Percentiles rank a stretch among this genome's conserved stretches.
phyloP scores from a whole-genome alignment of 2,113 vertebrate genomes.

The Vulpes lagopus region DNA sequence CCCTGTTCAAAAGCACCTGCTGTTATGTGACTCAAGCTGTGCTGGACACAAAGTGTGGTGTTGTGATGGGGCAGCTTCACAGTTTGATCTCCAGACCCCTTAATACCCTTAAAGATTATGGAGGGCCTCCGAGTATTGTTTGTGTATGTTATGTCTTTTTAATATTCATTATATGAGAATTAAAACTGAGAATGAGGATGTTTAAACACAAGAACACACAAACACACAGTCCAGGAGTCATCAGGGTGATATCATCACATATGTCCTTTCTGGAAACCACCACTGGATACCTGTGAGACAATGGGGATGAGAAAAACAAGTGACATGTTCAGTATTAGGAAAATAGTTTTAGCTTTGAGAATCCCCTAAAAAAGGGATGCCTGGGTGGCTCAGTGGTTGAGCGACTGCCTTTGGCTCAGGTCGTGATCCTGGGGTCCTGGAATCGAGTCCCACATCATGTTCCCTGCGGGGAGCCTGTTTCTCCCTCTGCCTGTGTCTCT shows the following conservation, averaged over 20 bases:
- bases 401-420: too few species aligned
- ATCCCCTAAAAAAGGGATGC: too few species aligned
- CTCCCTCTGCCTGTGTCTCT: too few species aligned
- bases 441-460: too few species aligned
- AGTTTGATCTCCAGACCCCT: background rate
- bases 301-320: background rate
- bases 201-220: background rate
- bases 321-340: background rate
- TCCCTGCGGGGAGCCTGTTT: too few species aligned
- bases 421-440: too few species aligned
- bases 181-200: conserved; percentile 17
- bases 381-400: too few species aligned
- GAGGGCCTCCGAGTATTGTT: background rate
- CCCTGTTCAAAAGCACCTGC: background rate
- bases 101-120: background rate
- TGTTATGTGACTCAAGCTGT: background rate
- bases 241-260: background rate
- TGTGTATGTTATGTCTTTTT: background rate
- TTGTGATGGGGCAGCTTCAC: background rate
- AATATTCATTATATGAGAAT: background rate
- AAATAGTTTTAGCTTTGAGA: background rate
- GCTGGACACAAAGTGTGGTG: background rate
- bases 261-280: conserved; percentile 36
- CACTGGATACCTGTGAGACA: background rate
- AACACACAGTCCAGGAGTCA: background rate